Evolutionary conservation across 2,888 invertebrate species (phyloP).

Genomic region (Erpobdella octoculata): DNA sequence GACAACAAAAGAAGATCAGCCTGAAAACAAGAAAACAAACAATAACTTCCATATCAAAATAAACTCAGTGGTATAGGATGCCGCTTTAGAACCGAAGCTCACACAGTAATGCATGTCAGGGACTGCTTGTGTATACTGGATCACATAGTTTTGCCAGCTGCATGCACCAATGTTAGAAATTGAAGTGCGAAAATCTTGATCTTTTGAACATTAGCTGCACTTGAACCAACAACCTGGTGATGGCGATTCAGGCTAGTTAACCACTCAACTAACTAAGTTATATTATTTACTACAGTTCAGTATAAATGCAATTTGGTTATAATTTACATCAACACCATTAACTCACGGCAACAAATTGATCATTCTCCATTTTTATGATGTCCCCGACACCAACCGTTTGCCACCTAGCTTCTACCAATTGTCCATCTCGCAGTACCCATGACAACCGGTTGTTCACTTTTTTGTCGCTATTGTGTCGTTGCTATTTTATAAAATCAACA

Average conservation of each 20-base stretch:
- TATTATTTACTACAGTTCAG: no score
- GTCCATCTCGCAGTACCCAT: slow-evolving; percentile 61
- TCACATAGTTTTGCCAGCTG: no score
- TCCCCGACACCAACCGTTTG: slow-evolving; percentile 85
- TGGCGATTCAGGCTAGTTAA: no score
- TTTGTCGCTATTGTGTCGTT: slow-evolving; percentile 94
- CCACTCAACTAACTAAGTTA: no score
- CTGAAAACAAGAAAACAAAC: neutral
- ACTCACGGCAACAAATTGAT: slow-evolving; percentile 85
- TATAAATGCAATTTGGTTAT: neutral
- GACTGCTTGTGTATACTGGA: no score
- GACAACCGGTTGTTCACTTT: slow-evolving; percentile 89
- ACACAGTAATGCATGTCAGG: no score
- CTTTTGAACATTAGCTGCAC: no score
- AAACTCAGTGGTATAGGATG: no score
- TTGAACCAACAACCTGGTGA: no score
- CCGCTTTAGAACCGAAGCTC: no score
- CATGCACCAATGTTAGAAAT: no score
- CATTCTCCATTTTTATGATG: slow-evolving; percentile 95
- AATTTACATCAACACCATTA: neutral
- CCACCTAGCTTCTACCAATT: slow-evolving; percentile 52
- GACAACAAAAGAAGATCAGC: slow-evolving; percentile 75
- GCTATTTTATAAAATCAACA: slow-evolving; percentile 58
- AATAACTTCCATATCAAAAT: neutral
- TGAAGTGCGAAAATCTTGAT: no score